phyloP scores from a whole-genome alignment of 2,888 invertebrate species.

The Leptarthrus brevirostris region DNA sequence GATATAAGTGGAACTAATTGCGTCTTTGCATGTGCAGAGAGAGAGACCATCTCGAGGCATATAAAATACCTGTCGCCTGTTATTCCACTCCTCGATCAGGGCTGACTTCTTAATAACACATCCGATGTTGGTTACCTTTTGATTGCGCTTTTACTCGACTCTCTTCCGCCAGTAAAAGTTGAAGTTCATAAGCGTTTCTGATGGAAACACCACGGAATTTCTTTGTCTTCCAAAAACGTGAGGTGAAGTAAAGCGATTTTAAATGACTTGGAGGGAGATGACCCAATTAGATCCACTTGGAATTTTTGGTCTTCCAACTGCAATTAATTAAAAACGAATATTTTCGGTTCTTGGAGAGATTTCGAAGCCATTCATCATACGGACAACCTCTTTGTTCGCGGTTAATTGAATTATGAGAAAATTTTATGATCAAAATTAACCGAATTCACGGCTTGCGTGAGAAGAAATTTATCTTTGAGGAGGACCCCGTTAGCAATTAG shows the following conservation, averaged over 20 bases:
- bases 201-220: not conserved
- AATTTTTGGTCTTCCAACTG: not conserved
- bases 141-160: conserved; percentile 1
- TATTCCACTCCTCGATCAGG: not conserved
- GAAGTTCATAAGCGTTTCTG: not conserved
- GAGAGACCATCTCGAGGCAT: not conserved
- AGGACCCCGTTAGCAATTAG: not conserved
- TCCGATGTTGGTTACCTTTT: not conserved
- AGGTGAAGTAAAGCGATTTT: not conserved
- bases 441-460: not conserved
- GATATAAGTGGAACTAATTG: conserved; percentile 8
- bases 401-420: conserved; percentile 43
- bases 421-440: not conserved
- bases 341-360: conserved; percentile 10
- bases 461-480: not conserved
- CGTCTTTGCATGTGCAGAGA: conserved; percentile 27
- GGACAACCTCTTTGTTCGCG: conserved; percentile 1
- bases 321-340: conserved; percentile 32
- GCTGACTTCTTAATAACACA: conserved; percentile 32
- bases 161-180: not conserved
- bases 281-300: conserved; percentile 29
- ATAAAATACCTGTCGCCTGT: conserved; percentile 12
- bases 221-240: conserved; percentile 13
- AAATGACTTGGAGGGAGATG: not conserved
- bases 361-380: conserved; percentile 12